Conservation (phyloP, 2,888 invertebrate species). For the Mesochorus sp. region DNA sequence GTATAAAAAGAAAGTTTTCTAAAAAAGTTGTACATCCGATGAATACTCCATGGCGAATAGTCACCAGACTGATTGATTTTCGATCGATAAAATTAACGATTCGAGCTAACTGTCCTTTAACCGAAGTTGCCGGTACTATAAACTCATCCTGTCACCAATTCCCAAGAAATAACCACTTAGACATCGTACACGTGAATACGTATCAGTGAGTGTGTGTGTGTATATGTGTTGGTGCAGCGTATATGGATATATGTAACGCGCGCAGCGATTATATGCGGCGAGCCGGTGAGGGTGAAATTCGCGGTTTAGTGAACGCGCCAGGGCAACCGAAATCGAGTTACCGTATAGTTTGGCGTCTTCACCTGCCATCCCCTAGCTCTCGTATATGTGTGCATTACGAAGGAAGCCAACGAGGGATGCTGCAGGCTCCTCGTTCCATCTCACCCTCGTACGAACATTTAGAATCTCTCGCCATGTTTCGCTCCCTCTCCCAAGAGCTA, state of each 20-base stretch:
- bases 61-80: too few species aligned
- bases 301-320: slow-evolving; percentile 55
- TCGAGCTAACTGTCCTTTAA: background rate
- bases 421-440: slow-evolving; percentile 24
- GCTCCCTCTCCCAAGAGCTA: background rate
- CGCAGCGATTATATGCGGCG: slow-evolving; percentile 49
- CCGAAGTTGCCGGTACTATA: background rate
- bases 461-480: slow-evolving; percentile 35
- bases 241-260: background rate
- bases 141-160: background rate
- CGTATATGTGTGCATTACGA: background rate
- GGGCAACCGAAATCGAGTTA: slow-evolving; percentile 58
- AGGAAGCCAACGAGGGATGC: slow-evolving; percentile 21
- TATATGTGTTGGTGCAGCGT: background rate
- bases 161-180: slow-evolving; percentile 8
- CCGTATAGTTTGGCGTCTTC: slow-evolving; percentile 50
- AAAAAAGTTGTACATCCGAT: too few species aligned
- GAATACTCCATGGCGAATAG: too few species aligned
- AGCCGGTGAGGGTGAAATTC: slow-evolving; percentile 58
- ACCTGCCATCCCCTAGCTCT: slow-evolving; percentile 10
- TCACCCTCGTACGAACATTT: slow-evolving; percentile 39
- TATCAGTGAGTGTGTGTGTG: background rate
- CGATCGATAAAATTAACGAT: too few species aligned
- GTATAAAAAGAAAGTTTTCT: too few species aligned
- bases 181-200: background rate